Percentiles rank a stretch among this genome's conserved stretches.
Conservation (phyloP, 2,797 vertebrate species). For the Chloroceryle amazona region DNA sequence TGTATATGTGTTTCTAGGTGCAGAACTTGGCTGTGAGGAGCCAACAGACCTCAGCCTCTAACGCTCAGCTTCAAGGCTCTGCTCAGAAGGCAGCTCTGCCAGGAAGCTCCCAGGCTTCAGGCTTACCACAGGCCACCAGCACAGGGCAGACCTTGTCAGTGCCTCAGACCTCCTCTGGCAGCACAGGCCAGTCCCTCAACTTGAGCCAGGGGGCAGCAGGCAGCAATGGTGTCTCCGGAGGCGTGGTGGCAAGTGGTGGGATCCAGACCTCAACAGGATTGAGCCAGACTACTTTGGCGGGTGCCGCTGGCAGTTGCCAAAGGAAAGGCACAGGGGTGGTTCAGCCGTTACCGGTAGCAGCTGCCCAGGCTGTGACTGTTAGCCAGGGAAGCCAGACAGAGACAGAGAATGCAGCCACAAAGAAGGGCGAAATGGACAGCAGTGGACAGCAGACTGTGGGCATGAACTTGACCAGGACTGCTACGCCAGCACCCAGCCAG, state of each 20-base stretch:
- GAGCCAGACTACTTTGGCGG: slow-evolving; percentile 67
- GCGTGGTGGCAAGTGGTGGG: slow-evolving; percentile 71
- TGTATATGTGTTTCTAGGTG: slow-evolving; percentile 82
- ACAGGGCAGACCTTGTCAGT: slow-evolving; percentile 74
- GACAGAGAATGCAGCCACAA: slow-evolving; percentile 82
- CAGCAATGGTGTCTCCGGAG: slow-evolving; percentile 73
- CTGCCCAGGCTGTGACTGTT: slow-evolving; percentile 81
- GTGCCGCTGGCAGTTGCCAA: slow-evolving; percentile 67
- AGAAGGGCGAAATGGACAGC: slow-evolving; percentile 80
- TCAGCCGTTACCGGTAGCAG: slow-evolving; percentile 76
- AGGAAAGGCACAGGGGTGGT: slow-evolving; percentile 84
- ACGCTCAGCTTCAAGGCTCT: slow-evolving; percentile 78
- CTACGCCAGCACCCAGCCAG: slow-evolving; percentile 85
- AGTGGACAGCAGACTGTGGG: slow-evolving; percentile 81
- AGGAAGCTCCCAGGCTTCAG: slow-evolving; percentile 74
- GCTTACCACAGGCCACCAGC: slow-evolving; percentile 71
- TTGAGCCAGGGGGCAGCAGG: slow-evolving; percentile 79
- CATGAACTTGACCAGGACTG: slow-evolving; percentile 85
- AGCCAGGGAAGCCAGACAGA: slow-evolving; percentile 86
- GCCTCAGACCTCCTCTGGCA: slow-evolving; percentile 74
- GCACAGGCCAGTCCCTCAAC: slow-evolving; percentile 80
- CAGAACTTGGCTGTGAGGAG: slow-evolving; percentile 96
- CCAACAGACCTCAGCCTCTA: slow-evolving; percentile 82
- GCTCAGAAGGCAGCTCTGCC: slow-evolving; percentile 78
- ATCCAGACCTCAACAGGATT: slow-evolving; percentile 71